Evolutionary conservation across 2,888 invertebrate species (phyloP), one percentile per base, ranked within the genome.

Genomic region (Acholoe squamosa): DNA sequence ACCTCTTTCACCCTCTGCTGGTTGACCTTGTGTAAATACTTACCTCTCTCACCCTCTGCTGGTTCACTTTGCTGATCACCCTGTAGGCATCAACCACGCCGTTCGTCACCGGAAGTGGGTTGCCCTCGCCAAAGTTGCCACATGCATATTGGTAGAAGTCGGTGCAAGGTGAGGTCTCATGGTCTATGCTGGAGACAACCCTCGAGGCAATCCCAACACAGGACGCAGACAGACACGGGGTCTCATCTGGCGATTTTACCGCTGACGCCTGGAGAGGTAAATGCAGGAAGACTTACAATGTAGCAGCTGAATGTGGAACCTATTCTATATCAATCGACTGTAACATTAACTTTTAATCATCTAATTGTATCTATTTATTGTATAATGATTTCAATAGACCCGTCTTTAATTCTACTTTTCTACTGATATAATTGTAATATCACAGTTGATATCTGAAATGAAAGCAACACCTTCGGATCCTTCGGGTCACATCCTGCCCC

Each of bases 91-190:
- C 80, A 22, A 80, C 80, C 33, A 80, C 80, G 34, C 80, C 80
- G 12, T 43, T 33, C 33, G 80, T 80, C 80, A 80, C 80, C 80
- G 80, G 80, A 80, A 80, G 80, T 43, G n/a, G 34, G 7, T 19
- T 19, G 80, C 80, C 80, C 33, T 80, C 80, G 22, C 80, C 80
- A 22, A 80, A 80, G 5, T n/a, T 43, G 14, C 86, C 86, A 22
- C 86, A 86, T 28, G 86, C 52, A 22, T 28, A 86, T 54, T 86
- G 86, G 86, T 25, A 86, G 86, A 86, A 86, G 56, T 86, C 86
- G 86, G 52, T 54, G 25, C 86, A 86, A 25, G 86, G 86, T 19
- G 54, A 25, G 28, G 25, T 54, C 31, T 56, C n/a, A 16, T n/a
- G 52, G 86, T 86, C 28, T 12, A 86, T n/a, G 7, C 28, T 54